Evolutionary conservation across 1,140 invertebrate species (phyloP).

Genomic region (Sycophaga agraensis): DNA sequence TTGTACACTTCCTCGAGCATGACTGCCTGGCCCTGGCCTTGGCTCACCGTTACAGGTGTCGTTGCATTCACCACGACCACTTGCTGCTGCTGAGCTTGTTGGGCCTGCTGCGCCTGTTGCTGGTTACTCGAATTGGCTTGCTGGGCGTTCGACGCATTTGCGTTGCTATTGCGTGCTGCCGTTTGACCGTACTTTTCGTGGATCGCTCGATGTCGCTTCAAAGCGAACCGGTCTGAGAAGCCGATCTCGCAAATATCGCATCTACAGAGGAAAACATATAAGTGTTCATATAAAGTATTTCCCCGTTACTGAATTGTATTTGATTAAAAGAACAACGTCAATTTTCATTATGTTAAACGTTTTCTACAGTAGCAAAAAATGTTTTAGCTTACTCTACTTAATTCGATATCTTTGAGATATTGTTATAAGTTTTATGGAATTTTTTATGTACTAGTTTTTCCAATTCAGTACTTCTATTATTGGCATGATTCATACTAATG

Average conservation of each 20-base stretch:
- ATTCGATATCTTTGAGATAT: too few relatives aligned
- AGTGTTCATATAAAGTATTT: constrained; percentile 15
- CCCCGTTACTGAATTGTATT: constrained; percentile 11
- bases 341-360: too few relatives aligned
- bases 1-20: constrained; percentile 59
- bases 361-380: too few relatives aligned
- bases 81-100: constrained; percentile 44
- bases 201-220: constrained; percentile 75
- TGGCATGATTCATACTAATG: too few relatives aligned
- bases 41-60: constrained; percentile 53
- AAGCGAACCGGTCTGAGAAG: constrained; percentile 78
- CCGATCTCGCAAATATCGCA: constrained; percentile 87
- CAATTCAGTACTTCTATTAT: too few relatives aligned
- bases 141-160: constrained; percentile 48
- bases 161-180: constrained; percentile 51
- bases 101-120: constrained; percentile 48
- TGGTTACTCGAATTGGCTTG: constrained; percentile 48
- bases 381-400: too few relatives aligned
- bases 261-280: constrained; percentile 51
- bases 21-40: constrained; percentile 53
- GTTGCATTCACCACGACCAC: constrained; percentile 55
- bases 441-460: too few relatives aligned
- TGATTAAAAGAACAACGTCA: constrained; percentile 7
- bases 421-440: too few relatives aligned
- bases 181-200: constrained; percentile 75